These are phyloP conservation scores for Orius laevigatus DNA, from an alignment of 1,140 invertebrate species.

Conservation along the genomic window DNA sequence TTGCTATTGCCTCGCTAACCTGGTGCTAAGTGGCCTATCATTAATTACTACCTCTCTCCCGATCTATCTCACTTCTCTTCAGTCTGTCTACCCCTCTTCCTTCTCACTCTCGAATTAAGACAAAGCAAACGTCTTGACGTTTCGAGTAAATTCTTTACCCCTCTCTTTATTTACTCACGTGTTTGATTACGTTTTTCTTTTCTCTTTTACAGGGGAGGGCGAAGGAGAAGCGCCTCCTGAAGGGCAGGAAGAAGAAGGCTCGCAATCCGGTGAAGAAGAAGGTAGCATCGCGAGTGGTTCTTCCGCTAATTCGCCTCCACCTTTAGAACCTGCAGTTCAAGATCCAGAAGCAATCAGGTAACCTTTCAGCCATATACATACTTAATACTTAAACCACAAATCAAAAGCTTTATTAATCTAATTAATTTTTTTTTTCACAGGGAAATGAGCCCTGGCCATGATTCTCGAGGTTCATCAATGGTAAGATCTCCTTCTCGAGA, in stretches of 20 bases:
- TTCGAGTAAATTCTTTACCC: constrained; percentile 2
- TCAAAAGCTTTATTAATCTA: neutral
- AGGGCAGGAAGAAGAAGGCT: constrained; percentile 23
- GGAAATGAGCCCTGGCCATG: constrained; percentile 59
- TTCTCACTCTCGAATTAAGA: constrained; percentile 11
- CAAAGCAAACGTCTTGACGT: constrained; percentile 12
- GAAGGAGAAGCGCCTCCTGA: constrained; percentile 24
- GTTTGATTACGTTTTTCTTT: neutral
- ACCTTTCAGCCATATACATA: neutral
- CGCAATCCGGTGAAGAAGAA: constrained; percentile 22
- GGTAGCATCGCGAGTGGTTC: constrained; percentile 20
- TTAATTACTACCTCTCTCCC: constrained; percentile 12
- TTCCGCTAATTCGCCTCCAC: constrained; percentile 19
- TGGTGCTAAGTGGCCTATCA: constrained; percentile 12
- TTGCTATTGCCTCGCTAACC: constrained; percentile 15
- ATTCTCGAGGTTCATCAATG: constrained; percentile 46
- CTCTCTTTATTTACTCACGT: constrained; percentile 1
- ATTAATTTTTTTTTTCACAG: constrained; percentile 37
- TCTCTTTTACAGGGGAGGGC: constrained; percentile 23
- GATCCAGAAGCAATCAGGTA: constrained; percentile 11
- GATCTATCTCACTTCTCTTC: constrained; percentile 12
- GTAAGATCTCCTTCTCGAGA: constrained; percentile 49
- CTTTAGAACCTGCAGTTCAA: constrained; percentile 18
- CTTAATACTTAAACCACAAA: too few species aligned
- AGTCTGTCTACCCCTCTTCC: constrained; percentile 9